These are phyloP conservation scores for Aphidius gifuensis DNA, from an alignment of 1,140 invertebrate species.

Conservation along the genomic window DNA sequence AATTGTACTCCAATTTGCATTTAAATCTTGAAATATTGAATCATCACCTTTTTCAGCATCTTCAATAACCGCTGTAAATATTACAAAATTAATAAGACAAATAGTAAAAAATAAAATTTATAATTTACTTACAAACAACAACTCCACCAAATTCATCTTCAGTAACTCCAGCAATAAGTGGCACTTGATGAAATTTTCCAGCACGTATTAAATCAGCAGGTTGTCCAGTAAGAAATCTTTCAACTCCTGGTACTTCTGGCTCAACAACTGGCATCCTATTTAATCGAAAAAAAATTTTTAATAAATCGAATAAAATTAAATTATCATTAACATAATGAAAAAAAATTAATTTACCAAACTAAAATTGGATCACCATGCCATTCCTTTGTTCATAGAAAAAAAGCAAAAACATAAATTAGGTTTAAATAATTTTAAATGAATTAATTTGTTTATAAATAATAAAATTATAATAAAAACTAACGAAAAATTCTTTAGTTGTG, in stretches of 20 bases:
- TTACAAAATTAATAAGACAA: constrained; percentile 1
- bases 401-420: not conserved
- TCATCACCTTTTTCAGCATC: constrained; percentile 38
- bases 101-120: constrained; percentile 1
- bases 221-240: constrained; percentile 63
- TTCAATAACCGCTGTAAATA: constrained; percentile 45
- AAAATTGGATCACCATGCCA: constrained; percentile 61
- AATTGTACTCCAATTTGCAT: constrained; percentile 53
- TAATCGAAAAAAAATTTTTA: too few relatives aligned
- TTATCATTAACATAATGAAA: too few relatives aligned
- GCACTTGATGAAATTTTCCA: constrained; percentile 63
- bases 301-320: too few relatives aligned
- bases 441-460: too few relatives aligned
- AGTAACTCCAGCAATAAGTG: constrained; percentile 64
- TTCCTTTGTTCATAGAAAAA: constrained; percentile 43
- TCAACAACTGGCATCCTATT: constrained; percentile 63
- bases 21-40: constrained; percentile 49
- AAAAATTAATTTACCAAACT: constrained; percentile 46
- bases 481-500: constrained; percentile 30
- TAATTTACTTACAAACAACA: constrained; percentile 29
- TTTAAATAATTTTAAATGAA: too few relatives aligned
- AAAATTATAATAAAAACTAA: constrained; percentile 21
- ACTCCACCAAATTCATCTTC: constrained; percentile 64
- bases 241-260: constrained; percentile 62
- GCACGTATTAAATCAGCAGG: constrained; percentile 59